Evolutionary conservation across 30 jellyfish, hydroid and myxozoan genomes (phyloP).

Genomic region (Nemopilema nomurai): DNA sequence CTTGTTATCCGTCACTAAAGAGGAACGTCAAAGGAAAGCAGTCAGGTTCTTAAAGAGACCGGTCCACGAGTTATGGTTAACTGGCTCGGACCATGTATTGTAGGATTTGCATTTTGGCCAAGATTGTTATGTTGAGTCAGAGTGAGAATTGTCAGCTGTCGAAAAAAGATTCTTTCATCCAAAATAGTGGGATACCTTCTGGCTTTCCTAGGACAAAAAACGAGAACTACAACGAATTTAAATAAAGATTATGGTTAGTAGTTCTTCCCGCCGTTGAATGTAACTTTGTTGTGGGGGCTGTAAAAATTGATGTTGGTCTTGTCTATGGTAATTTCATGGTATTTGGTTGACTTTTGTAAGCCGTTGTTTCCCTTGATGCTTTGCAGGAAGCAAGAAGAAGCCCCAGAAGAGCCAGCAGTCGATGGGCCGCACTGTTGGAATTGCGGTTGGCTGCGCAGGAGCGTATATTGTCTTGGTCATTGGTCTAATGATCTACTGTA

Average conservation of each 20-base stretch:
- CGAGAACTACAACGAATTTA: background rate
- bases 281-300: too few relatives aligned
- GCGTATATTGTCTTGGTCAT: slow-evolving; percentile 86
- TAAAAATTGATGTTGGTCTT: background rate
- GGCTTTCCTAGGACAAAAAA: background rate
- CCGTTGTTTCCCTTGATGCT: background rate
- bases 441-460: slow-evolving; percentile 99
- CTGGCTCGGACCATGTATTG: background rate
- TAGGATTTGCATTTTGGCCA: background rate
- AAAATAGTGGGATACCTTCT: background rate
- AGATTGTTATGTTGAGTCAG: background rate
- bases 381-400: slow-evolving; percentile 17
- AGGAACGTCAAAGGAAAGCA: too few relatives aligned
- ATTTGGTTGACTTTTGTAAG: background rate
- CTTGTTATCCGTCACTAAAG: too few relatives aligned
- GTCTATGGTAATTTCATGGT: background rate
- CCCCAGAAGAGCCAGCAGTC: slow-evolving; percentile 54
- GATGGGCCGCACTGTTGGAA: slow-evolving; percentile 93
- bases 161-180: background rate
- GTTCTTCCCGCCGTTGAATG: too few relatives aligned
- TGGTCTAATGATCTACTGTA: slow-evolving; percentile 93
- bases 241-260: background rate
- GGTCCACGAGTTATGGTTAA: background rate
- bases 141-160: too few relatives aligned
- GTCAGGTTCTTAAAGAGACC: background rate